Evolutionary conservation across 2,888 invertebrate genomes (phyloP).

Genomic region (Diploptera punctata): DNA sequence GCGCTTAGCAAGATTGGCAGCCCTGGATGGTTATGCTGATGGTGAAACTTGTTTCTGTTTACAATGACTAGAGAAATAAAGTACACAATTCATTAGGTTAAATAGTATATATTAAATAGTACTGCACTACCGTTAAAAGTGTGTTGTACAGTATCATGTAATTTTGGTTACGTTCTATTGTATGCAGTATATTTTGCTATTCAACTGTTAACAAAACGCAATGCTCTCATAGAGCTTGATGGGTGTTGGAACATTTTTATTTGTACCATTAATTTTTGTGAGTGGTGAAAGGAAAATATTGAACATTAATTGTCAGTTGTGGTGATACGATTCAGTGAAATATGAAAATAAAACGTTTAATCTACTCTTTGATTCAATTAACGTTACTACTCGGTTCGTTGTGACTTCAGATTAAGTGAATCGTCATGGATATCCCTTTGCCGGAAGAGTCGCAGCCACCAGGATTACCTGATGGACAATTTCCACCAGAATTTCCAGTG

Average conservation of each 20-base stretch:
- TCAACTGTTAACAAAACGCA: too few species aligned
- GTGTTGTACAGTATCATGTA: neutral
- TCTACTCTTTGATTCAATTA: neutral
- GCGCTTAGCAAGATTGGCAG: too few species aligned
- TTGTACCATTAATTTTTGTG: neutral
- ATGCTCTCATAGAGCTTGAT: neutral
- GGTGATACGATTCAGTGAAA: neutral
- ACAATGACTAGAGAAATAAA: conserved; percentile 6
- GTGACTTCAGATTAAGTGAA: neutral
- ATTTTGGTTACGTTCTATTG: neutral
- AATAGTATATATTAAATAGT: neutral
- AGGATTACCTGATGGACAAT: neutral
- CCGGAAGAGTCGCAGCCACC: conserved; percentile 14
- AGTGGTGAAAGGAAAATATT: neutral
- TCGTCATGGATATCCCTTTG: conserved; percentile 9
- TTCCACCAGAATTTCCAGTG: neutral
- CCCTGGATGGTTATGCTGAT: conserved; percentile 1
- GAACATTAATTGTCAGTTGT: neutral
- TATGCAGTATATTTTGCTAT: neutral
- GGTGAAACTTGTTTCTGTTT: neutral
- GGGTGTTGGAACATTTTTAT: neutral
- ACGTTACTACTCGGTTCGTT: neutral
- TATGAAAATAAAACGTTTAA: neutral
- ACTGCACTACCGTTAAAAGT: neutral
- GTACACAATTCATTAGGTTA: neutral